Conservation (phyloP, 2,888 invertebrate species). For the Nomada flava region DNA sequence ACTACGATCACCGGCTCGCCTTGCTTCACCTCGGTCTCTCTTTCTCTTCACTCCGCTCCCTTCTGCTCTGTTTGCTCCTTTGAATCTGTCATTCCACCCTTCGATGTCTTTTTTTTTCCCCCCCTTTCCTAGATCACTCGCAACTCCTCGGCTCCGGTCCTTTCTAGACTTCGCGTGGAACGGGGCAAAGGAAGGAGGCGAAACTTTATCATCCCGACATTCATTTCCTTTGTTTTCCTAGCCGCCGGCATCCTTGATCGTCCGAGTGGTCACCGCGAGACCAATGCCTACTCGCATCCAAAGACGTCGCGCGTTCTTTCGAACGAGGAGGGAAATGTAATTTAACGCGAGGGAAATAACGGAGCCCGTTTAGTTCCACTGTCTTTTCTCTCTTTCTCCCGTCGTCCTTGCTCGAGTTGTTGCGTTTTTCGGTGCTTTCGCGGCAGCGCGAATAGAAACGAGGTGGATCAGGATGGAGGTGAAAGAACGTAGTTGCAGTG, state of each 20-base stretch:
- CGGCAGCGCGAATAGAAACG: constrained; percentile 13
- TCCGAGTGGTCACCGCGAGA: constrained; percentile 1
- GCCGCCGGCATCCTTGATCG: background rate
- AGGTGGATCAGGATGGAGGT: background rate
- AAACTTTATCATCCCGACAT: background rate
- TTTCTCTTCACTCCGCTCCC: constrained; percentile 63
- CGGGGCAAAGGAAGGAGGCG: background rate
- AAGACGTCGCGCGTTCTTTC: constrained; percentile 1
- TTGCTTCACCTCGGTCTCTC: constrained; percentile 73
- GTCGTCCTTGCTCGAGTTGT: background rate
- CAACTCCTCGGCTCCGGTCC: background rate
- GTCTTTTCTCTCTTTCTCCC: background rate
- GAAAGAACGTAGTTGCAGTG: background rate
- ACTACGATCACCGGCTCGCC: constrained; percentile 75
- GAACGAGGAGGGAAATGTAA: constrained; percentile 1
- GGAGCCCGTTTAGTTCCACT: background rate
- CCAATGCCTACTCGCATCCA: constrained; percentile 4
- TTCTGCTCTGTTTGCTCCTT: constrained; percentile 33
- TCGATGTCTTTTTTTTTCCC: constrained; percentile 7
- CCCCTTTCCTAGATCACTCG: background rate
- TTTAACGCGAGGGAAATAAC: background rate
- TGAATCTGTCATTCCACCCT: constrained; percentile 33
- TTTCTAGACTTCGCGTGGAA: background rate
- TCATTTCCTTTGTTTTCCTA: background rate
- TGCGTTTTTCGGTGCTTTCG: constrained; percentile 1